Base-by-base conservation (phyloP, 2,888 invertebrate species). In the Graphium colonna region DNA sequence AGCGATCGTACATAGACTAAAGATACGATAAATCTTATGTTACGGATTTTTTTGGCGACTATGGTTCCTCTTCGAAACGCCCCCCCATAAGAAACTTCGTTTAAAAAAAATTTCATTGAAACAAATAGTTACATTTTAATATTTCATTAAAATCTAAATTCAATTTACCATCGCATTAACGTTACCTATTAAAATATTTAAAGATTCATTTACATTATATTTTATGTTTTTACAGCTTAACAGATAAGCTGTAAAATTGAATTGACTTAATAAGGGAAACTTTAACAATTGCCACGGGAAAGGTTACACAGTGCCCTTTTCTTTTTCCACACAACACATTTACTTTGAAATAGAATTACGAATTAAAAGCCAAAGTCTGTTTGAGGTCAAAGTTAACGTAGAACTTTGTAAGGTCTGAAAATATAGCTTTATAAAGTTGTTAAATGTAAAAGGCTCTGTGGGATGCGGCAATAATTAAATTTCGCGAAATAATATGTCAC, bases 251-350 rank as follows among this genome's bases (percentile, higher is more conserved):
- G 31, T 3, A 9, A 31, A 9, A 31, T 31, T 10, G 3, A 7
- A 31, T 31, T 31, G 1, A 31, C 4, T 1, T 9, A 13, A 36
- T 36, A n/a, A 36, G 7, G n/a, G 7, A 13, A 36, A 36, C n/a
- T 36, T 13, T 36, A 10, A n/a, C 12, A 36, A 36, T 36, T 10
- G 9, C n/a, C 36, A n/a, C 1, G 12, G 2, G 36, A 2, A n/a
- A 36, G 36, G 13, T 36, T 36, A 36, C 36, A 10, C n/a, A 1
- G 12, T 12, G 13, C 12, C 36, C 36, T 36, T 51, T 43, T 43
- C 16, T 43, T 51, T 44, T 44, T 44, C 51, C n/a, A 44, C 38
- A 28, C 38, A 51, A 51, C 51, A 43, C 51, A 51, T 51, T 51
- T 38, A 44, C 38, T 38, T 38, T 51, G 51, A 33, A 51, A 51